Evolutionary conservation across 2,888 invertebrate genomes (phyloP), one percentile per base, ranked within the genome.

Genomic region (Zygogramma bicolorata): DNA sequence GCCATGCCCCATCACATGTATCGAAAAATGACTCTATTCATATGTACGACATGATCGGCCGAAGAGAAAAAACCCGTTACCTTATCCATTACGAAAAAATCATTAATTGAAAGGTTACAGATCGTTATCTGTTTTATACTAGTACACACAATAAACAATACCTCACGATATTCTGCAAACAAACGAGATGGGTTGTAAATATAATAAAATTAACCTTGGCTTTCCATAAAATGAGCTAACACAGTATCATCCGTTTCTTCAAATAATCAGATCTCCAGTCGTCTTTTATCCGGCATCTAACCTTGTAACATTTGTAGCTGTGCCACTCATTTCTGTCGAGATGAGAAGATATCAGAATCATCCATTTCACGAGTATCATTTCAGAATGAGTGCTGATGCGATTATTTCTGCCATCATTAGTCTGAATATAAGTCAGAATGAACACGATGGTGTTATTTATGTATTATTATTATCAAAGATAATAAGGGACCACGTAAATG

Each of bases 121-220:
- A 81, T 81, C 69, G 40, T 76, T 79, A 81, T 81, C 81, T 68
- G 29, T 68, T 73, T 77, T 72, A 77, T 77, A 78, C 71, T 73
- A 78, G 76, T 80, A 79, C 75, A 76, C 74, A 79, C 80, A 79
- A 79, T 79, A 81, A 81, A 81, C 82, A 82, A 82, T 81, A 79
- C 77, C 75, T 80, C 81, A 81, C 81, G 79, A 80, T 75, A 72
- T 77, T 77, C 75, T 74, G 77, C 77, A 77, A 82, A 79, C 77
- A 79, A 80, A 78, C 75, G 70, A 77, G 73, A 76, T 72, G 76
- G 75, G 72, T 38, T 75, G 70, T 77, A 74, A 77, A 77, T 79
- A 80, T 80, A 76, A 79, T 77, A 81, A 80, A 79, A 79, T 77
- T 78, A 79, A 80, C 82, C 81, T 82, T 81, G 81, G 78, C 69